Percentiles rank a stretch among this genome's conserved stretches.
These are phyloP conservation scores for Thaleichthys pacificus DNA, from an alignment of 2,797 vertebrate genomes.

Conservation along the genomic window DNA sequence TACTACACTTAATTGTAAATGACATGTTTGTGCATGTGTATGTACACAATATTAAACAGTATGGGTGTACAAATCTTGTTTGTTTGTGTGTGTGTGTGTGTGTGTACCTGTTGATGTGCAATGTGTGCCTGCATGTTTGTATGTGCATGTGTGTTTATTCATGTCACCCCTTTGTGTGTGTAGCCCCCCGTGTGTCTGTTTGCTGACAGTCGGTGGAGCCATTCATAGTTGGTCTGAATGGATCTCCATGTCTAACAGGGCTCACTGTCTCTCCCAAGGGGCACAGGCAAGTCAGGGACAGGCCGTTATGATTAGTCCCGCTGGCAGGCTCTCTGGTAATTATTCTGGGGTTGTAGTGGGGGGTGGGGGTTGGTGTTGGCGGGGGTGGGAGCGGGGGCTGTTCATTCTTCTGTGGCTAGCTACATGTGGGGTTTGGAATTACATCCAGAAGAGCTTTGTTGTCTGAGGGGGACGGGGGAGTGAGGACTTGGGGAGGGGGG, in stretches of 20 bases:
- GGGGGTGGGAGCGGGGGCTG: slow-evolving; percentile 28
- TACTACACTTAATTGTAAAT: no score
- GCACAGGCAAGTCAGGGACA: slow-evolving; percentile 64
- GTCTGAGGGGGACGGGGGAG: slow-evolving; percentile 13
- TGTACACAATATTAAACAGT: not conserved
- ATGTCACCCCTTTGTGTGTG: slow-evolving; percentile 57
- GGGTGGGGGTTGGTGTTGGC: slow-evolving; percentile 43
- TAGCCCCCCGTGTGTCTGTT: slow-evolving; percentile 53
- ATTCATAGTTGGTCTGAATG: slow-evolving; percentile 64
- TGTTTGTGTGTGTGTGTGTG: slow-evolving; percentile 2
- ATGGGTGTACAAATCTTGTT: not conserved
- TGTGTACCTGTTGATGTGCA: slow-evolving; percentile 24
- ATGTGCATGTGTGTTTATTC: slow-evolving; percentile 57
- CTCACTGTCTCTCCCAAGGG: slow-evolving; percentile 47
- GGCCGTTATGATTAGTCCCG: slow-evolving; percentile 51
- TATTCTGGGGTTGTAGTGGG: slow-evolving; percentile 52
- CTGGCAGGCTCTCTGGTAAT: slow-evolving; percentile 58
- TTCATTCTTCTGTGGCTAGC: slow-evolving; percentile 44
- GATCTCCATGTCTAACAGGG: slow-evolving; percentile 55
- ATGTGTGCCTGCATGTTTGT: slow-evolving; percentile 14
- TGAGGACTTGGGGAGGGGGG: no score
- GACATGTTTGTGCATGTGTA: slow-evolving; percentile 11
- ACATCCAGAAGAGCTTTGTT: slow-evolving; percentile 33
- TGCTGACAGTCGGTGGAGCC: slow-evolving; percentile 68
- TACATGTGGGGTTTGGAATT: slow-evolving; percentile 46